phyloP scores from a whole-genome alignment of 2,113 vertebrate genomes.

The Elephas maximus region DNA sequence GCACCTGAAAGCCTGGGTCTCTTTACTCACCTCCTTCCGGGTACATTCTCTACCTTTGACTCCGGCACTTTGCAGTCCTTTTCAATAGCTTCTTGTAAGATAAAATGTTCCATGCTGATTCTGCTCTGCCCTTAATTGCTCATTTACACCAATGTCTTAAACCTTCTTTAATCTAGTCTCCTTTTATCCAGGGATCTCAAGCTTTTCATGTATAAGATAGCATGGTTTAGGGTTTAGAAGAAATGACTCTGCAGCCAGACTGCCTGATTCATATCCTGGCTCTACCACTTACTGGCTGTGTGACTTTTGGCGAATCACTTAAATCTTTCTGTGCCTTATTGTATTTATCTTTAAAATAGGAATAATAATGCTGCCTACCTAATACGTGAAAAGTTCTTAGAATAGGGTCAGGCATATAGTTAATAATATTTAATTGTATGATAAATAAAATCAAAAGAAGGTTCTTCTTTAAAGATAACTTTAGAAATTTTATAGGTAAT shows the following conservation, averaged over 20 bases:
- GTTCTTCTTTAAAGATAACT: background rate
- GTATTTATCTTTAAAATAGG: background rate
- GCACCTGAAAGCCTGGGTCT: accelerated
- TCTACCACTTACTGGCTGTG: background rate
- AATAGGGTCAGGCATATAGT: background rate
- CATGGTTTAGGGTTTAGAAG: background rate
- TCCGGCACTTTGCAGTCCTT: background rate
- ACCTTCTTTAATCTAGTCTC: background rate
- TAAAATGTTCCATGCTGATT: background rate
- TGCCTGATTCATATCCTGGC: too few relatives aligned
- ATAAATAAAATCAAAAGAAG: background rate
- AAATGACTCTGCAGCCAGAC: background rate
- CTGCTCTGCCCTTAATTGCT: background rate
- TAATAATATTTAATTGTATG: background rate
- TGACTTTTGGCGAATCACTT: background rate
- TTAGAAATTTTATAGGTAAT: background rate
- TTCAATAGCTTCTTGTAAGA: background rate
- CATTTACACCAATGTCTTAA: background rate
- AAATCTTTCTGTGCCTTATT: background rate
- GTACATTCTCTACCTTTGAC: background rate
- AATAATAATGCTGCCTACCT: background rate
- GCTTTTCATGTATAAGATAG: background rate
- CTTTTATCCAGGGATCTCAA: background rate
- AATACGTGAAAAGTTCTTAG: background rate
- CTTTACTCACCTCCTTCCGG: background rate